Evolutionary conservation across 2,113 vertebrate species (phyloP).

Genomic region (Melanerpes aurifrons): DNA sequence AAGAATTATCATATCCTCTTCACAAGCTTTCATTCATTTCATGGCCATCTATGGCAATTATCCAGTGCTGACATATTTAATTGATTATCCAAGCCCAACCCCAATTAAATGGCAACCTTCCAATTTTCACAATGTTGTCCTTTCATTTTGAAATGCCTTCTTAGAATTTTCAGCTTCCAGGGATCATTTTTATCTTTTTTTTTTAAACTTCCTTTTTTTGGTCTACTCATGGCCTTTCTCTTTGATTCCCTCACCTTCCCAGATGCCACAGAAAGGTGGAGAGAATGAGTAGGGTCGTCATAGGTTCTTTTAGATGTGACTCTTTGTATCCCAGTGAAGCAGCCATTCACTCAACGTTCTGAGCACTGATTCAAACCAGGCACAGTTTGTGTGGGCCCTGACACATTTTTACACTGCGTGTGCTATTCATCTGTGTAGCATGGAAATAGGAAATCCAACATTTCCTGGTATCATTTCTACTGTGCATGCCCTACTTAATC

Average conservation of each 20-base stretch:
- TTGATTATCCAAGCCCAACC: neutral
- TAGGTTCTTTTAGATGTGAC: neutral
- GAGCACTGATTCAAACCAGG: neutral
- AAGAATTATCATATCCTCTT: neutral
- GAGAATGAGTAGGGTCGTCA: neutral
- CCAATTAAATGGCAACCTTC: neutral
- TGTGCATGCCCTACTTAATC: neutral
- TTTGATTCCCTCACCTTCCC: neutral
- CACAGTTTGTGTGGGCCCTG: neutral
- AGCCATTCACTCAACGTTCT: neutral
- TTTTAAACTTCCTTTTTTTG: neutral
- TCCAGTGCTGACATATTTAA: neutral
- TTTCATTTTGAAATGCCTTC: neutral
- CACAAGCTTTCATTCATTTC: neutral
- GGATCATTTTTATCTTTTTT: neutral
- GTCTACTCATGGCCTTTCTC: neutral
- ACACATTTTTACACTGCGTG: neutral
- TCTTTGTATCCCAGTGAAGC: neutral
- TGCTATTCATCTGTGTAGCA: neutral
- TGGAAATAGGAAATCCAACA: neutral
- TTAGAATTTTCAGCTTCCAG: neutral
- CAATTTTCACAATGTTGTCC: neutral
- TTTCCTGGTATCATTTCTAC: neutral
- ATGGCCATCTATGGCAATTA: neutral
- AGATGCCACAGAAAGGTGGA: neutral